Base-by-base conservation (phyloP, 2,888 invertebrate species). In the Drosophila prostipennis region DNA sequence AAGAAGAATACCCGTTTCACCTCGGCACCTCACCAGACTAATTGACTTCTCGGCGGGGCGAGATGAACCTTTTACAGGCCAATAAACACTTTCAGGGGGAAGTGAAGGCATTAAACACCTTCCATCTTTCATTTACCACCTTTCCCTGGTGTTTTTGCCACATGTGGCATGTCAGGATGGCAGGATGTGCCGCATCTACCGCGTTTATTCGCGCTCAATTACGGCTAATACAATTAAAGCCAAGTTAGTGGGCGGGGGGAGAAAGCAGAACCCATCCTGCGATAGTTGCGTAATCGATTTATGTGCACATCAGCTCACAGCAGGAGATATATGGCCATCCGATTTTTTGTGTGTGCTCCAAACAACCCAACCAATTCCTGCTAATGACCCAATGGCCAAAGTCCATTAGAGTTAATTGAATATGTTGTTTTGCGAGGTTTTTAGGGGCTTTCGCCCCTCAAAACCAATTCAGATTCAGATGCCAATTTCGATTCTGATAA, bases 341-440 rank as follows among this genome's bases (percentile, higher is more conserved):
- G n/a, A 19, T 53, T 37, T 52, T 64, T 64, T 26, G n/a, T 23
- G 2, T 43, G 32, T 34, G 34, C 34, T 2, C n/a, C n/a, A 46
- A 14, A 16, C 46, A 48, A 32, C 55, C 43, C n/a, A n/a, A n/a
- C n/a, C n/a, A n/a, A 39, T 51, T 26, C 39, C 34, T 29, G 52
- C 57, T 69, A 59, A 60, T 54, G 48, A 71, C 53, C 39, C 39
- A 19, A 42, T 23, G 65, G 37, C 74, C 74, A 53, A 57, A 71
- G 72, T 76, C 82, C 79, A 85, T 85, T 82, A 87, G 82, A 65
- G 74, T 70, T 85, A 82, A 87, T 87, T 82, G 78, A 82, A 85
- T 78, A 80, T 84, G 65, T 75, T 77, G 77, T 81, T 71, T 46
- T 42, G 3, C 10, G 32, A 10, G 32, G 32, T 26, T 26, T 26